Conservation (phyloP, 2,888 invertebrate species). For the Iselma pallidipennis region DNA sequence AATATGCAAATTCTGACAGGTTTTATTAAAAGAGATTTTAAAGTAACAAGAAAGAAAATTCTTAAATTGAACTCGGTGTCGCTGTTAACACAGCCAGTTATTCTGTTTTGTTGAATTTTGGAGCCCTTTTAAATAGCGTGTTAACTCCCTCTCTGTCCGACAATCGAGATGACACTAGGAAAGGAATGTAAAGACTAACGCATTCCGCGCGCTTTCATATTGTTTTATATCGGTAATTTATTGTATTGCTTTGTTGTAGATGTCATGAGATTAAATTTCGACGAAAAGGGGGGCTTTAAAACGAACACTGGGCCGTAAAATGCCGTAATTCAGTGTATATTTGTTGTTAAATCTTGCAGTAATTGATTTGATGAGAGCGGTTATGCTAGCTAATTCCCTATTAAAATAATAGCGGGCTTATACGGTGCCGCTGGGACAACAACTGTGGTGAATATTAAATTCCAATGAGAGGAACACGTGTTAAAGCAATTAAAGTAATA, state of each 20-base stretch:
- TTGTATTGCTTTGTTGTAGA: constrained; percentile 55
- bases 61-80: neutral
- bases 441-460: constrained; percentile 50
- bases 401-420: constrained; percentile 40
- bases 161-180: constrained; percentile 45
- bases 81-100: neutral
- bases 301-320: constrained; percentile 37
- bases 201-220: constrained; percentile 54
- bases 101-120: neutral
- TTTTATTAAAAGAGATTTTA: constrained; percentile 13
- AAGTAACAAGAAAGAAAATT: neutral
- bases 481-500: constrained; percentile 50
- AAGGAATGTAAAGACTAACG: constrained; percentile 54
- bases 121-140: neutral
- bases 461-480: constrained; percentile 48
- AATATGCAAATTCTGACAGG: constrained; percentile 12
- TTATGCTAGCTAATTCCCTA: constrained; percentile 45
- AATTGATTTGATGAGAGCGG: constrained; percentile 47
- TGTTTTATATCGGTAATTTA: constrained; percentile 57
- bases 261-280: constrained; percentile 53
- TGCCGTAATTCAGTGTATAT: constrained; percentile 45
- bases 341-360: constrained; percentile 49
- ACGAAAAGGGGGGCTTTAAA: constrained; percentile 42
- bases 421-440: constrained; percentile 23
- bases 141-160: neutral